Base-by-base conservation (phyloP, 2,113 vertebrate species). In the Oncorhynchus gorbuscha region DNA sequence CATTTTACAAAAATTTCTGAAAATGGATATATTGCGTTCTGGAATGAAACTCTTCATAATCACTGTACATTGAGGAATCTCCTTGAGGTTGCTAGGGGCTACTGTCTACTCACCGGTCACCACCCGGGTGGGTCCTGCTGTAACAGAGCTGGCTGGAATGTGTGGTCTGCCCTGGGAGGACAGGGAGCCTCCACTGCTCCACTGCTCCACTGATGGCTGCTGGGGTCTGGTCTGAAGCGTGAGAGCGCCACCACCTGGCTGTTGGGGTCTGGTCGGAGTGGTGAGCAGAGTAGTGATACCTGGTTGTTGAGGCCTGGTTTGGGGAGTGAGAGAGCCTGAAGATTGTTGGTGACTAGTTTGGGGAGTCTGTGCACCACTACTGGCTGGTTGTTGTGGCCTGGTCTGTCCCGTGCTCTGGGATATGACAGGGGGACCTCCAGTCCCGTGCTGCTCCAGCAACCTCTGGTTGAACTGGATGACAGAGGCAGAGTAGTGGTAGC, bases 401-500 rank as follows among this genome's bases (percentile, higher is more conserved):
- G 18, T 77, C 16, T 75, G 61, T 6, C 35, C 67, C 24, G 58
- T 61, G 2, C 70, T 71, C 5, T 73, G 51, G 16, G 72, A 30
- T 3, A 90, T 73, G 67, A 90, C 65, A 1, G 24, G 3, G 3
- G 92, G 86, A n/a, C 94, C 91, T 18, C 85, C 84, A 18, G 79
- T 75, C 24, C 82, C 88, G 35, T 92, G 91, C 32, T 85, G 89
- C 26, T 92, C 88, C 0, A 79, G 35, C 14, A 82, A 83, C 24
- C 93, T 93, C 74, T 94, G 95, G 82, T 88, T 94, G 80, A 95
- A 92, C 71, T 94, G 93, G 55, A 96, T 86, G 24, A 95, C 93
- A 3, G 95, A 95, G 65, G 95, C 93, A 0, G 96, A 97, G 84
- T 99, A 99, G 62, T 98, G 96, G 35, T 98, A 99, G 3, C 98